A percentile compares a stretch with the other conserved stretches of the same genome.
Conservation (phyloP, 2,888 invertebrate genomes). For the Torymus auratus region DNA sequence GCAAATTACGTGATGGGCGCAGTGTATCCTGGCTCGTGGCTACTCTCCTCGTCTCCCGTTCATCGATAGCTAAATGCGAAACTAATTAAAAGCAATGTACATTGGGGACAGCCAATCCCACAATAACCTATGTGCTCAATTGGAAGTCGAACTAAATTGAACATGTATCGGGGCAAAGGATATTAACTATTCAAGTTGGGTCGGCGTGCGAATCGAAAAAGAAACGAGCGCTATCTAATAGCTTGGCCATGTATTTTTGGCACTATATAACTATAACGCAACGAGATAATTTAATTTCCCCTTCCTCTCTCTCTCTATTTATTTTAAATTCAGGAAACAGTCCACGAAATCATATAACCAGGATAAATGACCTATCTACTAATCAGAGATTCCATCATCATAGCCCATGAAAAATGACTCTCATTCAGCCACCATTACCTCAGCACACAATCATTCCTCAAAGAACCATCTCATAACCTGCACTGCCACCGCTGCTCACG, state of each 20-base stretch:
- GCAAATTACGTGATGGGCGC: too few relatives aligned
- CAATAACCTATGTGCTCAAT: constrained; percentile 37
- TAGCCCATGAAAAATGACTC: too few relatives aligned
- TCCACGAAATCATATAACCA: too few relatives aligned
- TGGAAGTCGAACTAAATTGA: neutral
- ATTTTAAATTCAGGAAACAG: neutral
- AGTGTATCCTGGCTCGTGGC: too few relatives aligned
- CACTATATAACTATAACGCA: neutral
- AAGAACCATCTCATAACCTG: too few relatives aligned
- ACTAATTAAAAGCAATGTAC: constrained; percentile 38
- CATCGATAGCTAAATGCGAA: constrained; percentile 29
- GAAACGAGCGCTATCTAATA: neutral
- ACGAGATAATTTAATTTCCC: too few relatives aligned
- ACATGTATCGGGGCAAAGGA: neutral
- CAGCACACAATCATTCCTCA: too few relatives aligned
- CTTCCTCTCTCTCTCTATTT: neutral
- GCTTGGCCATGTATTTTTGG: too few relatives aligned
- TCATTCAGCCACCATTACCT: too few relatives aligned
- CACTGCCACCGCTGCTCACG: too few relatives aligned
- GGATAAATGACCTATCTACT: too few relatives aligned
- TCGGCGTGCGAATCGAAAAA: constrained; percentile 26
- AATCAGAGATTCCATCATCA: too few relatives aligned
- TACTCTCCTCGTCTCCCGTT: neutral
- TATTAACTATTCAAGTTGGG: constrained; percentile 26
- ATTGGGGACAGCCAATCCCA: neutral